Base-by-base conservation (phyloP, 1,140 invertebrate species). In the Drosophila miranda region DNA sequence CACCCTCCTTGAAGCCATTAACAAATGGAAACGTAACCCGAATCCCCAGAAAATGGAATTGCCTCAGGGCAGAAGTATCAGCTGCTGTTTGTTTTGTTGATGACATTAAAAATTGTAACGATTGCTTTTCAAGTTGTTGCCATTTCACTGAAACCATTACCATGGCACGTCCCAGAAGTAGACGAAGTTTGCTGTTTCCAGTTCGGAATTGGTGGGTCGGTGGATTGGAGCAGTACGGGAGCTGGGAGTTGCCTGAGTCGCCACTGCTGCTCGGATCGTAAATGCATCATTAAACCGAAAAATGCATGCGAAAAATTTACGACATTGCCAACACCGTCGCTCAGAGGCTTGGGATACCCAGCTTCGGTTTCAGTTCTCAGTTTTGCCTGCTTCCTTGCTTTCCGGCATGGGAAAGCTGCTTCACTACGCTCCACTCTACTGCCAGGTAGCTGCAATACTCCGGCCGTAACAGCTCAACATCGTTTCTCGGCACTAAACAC, bases 281-380 rank as follows among this genome's bases (percentile, higher is more conserved):
- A 89, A 89, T 89, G 87, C 87, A 89, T 89, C 87, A 89, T 89
- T 89, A 89, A 89, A 89, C 81, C 78, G 72, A 89, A 89, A 89
- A 89, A 89, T 87, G 87, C 87, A 89, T 87, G 87, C 87, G 78
- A 86, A 86, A 78, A 89, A 82, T 89, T 89, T 89, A 89, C 87
- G 87, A 89, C 84, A 72, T 71, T 77, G 64, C 83, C 75, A 80
- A 89, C 83, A 83, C 83, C 79, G 69, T 71, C 61, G 55, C 61
- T 55, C 16, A 75, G 79, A 84, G 66, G 55, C 75, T 48, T 63
- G 52, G 67, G 52, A 78, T 2, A 56, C 30, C 16, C 28, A 59
- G 45, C 28, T 57, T 26, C 59, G 44, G 34, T 14, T 38, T 30
- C 21, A 21, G 61, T 46, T 49, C 7, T 49, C 52, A 21, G 19